Base-by-base conservation (phyloP, 1,140 invertebrate genomes). In the Dysdera silvatica region DNA sequence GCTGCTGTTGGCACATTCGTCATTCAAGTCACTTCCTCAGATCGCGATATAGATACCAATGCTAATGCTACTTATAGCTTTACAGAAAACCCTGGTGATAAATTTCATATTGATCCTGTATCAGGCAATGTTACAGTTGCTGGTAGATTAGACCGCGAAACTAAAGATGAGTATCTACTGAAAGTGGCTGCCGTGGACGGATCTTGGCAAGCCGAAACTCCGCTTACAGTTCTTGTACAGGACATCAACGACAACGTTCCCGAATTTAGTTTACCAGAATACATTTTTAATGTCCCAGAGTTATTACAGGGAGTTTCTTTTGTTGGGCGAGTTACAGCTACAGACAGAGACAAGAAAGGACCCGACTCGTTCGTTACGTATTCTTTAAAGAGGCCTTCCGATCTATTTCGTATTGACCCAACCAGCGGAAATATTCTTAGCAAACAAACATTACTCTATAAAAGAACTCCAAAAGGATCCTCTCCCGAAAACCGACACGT, bases 241-340 rank as follows among this genome's bases (percentile, higher is more conserved):
- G 93, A 96, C 78, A 88, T 92, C 68, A 96, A 96, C 75, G 93
- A 96, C 73, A 95, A 95, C 74, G 83, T 89, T 0, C 93, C 93
- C 0, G 87, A 90, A 75, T 96, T 95, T 72, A 88, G 91, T 68
- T 83, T 89, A 70, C 85, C 85, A 0, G 86, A 82, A 64, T 95
- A 95, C 71, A 86, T 85, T 70, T 94, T 95, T 71, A 89, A 94
- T 73, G 88, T 96, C 62, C 88, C 89, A 0, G 91, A 95, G 74
- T 77, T 89, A 7, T 87, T 91, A 73, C 80, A 82, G 51, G 81
- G 83, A 47, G 82, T 88, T 33, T 83, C 87, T 0, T 85, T 88
- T 75, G 88, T 95, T 20, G 91, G 92, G 4, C 88, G 91, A 78
- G 89, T 96, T 0, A 82, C 84, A 18, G 92, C 92, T 3, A 84